phyloP scores from a whole-genome alignment of 1,140 invertebrate genomes.

The Scaptomyza pallida region DNA sequence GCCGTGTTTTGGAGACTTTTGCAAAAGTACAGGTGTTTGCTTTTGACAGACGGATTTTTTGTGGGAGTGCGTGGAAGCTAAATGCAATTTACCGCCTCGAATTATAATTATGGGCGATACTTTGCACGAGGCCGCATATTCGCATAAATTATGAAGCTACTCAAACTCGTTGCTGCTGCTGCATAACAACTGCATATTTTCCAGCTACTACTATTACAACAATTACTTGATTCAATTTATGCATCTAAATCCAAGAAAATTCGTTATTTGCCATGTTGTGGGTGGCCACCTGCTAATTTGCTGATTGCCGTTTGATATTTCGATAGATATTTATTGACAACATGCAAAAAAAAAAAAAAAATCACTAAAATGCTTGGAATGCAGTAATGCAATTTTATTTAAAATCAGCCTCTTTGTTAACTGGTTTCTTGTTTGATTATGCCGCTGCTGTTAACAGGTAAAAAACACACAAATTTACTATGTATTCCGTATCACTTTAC shows the following conservation, averaged over 20 bases:
- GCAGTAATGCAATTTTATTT: neutral
- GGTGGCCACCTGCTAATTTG: constrained; percentile 63
- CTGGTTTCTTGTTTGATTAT: constrained; percentile 8
- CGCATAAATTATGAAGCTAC: constrained; percentile 66
- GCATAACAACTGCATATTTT: neutral
- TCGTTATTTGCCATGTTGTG: constrained; percentile 32
- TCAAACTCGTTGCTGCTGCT: constrained; percentile 7
- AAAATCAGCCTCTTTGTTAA: neutral
- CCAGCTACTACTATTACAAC: neutral
- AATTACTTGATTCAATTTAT: too few relatives aligned
- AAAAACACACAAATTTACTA: constrained; percentile 6
- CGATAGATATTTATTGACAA: neutral
- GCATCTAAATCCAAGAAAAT: neutral
- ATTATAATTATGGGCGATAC: constrained; percentile 37
- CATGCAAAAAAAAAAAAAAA: neutral
- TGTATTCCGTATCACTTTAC: neutral
- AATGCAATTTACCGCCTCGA: constrained; percentile 38
- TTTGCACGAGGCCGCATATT: constrained; percentile 46
- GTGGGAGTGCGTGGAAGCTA: constrained; percentile 10
- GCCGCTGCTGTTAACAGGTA: constrained; percentile 11
- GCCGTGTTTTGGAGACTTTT: constrained; percentile 4
- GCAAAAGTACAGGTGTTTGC: too few relatives aligned
- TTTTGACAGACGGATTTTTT: constrained; percentile 33
- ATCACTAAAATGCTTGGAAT: neutral
- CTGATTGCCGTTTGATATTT: constrained; percentile 1